Evolutionary conservation across 2,888 invertebrate species (phyloP), one percentile per base, ranked within the genome.

Genomic region (Ochropleura plecta): DNA sequence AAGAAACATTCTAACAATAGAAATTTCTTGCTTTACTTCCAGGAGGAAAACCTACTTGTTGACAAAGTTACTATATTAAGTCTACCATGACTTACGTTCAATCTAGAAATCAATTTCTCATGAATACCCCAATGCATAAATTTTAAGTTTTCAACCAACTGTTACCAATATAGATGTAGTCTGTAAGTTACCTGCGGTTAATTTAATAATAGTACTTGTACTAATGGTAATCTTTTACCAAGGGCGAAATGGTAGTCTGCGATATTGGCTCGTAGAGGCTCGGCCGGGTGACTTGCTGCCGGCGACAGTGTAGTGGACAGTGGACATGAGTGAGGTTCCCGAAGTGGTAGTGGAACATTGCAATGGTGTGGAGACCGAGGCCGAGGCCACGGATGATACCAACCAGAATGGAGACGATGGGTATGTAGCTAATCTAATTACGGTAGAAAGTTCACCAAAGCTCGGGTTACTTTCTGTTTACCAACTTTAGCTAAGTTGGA

Each of bases 131-230:
- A 64, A 51, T 73, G 55, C 42, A 82, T 59, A 80, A 42, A 78
- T 70, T 70, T 51, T 59, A 18, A 62, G 51, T 53, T 64, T 62
- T 60, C 51, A 70, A 68, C n/a, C 30, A 68, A 70, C 73, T 76
- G 30, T 75, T 76, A 71, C 70, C 44, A 63, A 62, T 72, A 79
- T 86, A 76, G 64, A 75, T 92, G 89, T 91, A 91, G 93, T 94
- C 93, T 92, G 92, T 92, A 93, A 93, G 93, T 94, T 93, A 93
- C 94, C 94, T 93, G 94, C 92, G 93, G 92, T 95, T 96, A 96
- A 96, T 96, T 96, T 96, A 96, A 96, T 96, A 96, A 96, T 93
- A 93, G 92, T 92, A 92, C 92, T 92, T 93, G 94, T 94, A 93
- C 93, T 94, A 94, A 93, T 91, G 92, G 93, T 95, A 95, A 96